phyloP scores from a whole-genome alignment of 2,797 vertebrate species.

The Hemitrygon akajei region DNA sequence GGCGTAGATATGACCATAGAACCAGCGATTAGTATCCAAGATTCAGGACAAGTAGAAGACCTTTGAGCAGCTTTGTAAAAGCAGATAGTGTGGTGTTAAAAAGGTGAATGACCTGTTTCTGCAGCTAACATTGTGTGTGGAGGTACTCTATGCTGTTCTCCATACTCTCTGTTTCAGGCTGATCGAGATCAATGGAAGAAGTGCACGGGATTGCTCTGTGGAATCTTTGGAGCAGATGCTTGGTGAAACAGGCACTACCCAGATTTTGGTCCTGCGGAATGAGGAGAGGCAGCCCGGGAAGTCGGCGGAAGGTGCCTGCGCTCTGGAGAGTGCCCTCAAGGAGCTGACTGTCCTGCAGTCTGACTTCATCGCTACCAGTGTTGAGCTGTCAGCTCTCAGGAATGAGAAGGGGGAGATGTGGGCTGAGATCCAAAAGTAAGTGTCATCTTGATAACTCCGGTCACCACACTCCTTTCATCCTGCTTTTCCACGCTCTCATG shows the following conservation, averaged over 20 bases:
- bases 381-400: neutral
- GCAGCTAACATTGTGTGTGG: too few species aligned
- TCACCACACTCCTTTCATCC: neutral
- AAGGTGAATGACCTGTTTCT: too few species aligned
- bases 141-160: neutral
- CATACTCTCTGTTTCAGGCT: neutral
- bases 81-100: too few species aligned
- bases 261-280: neutral
- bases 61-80: too few species aligned
- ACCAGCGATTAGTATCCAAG: too few species aligned
- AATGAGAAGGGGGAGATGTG: slow-evolving; percentile 1
- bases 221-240: neutral
- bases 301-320: neutral
- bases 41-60: too few species aligned
- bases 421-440: slow-evolving; percentile 1
- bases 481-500: too few species aligned
- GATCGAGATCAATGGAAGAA: slow-evolving; percentile 3
- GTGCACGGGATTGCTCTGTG: neutral
- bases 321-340: neutral
- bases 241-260: too few species aligned
- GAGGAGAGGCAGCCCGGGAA: neutral
- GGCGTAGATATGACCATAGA: too few species aligned
- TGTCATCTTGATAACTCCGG: neutral
- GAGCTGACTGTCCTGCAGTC: slow-evolving; percentile 9
- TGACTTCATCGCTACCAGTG: neutral